Conservation (phyloP, 2,797 vertebrate species). For the Anguilla marmorata region DNA sequence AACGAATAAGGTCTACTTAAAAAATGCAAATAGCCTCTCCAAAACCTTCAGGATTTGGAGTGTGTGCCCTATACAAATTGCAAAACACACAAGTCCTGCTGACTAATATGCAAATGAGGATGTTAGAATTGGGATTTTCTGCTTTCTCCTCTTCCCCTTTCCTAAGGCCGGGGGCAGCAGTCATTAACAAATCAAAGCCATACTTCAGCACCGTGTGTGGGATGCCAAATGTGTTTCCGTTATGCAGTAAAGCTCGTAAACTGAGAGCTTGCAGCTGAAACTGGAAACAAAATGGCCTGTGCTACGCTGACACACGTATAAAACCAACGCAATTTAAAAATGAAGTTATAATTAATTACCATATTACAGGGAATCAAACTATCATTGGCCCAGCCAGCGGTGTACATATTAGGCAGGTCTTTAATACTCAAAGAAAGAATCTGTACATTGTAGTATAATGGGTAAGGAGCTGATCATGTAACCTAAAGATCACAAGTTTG, state of each 20-base stretch:
- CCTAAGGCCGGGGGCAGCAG: not conserved
- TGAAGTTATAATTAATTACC: not conserved
- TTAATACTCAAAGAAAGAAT: not conserved
- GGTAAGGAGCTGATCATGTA: no score
- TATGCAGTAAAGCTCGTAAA: not conserved
- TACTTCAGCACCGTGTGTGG: not conserved
- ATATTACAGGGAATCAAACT: not conserved
- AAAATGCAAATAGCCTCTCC: not conserved
- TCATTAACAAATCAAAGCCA: not conserved
- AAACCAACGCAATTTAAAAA: not conserved
- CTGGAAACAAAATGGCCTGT: not conserved
- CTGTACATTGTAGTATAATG: not conserved
- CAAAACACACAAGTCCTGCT: not conserved
- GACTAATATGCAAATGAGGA: constrained; percentile 5
- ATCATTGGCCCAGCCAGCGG: not conserved
- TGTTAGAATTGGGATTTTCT: not conserved
- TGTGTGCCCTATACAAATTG: not conserved
- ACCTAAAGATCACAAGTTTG: no score
- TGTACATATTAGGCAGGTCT: not conserved
- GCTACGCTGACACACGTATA: not conserved
- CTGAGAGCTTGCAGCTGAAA: not conserved
- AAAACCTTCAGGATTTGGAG: not conserved
- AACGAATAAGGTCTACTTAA: not conserved
- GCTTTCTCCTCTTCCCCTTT: no score
- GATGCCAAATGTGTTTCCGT: not conserved